These are phyloP conservation scores for Neodiprion pinetum DNA, from an alignment of 1,140 invertebrate genomes.

Conservation along the genomic window DNA sequence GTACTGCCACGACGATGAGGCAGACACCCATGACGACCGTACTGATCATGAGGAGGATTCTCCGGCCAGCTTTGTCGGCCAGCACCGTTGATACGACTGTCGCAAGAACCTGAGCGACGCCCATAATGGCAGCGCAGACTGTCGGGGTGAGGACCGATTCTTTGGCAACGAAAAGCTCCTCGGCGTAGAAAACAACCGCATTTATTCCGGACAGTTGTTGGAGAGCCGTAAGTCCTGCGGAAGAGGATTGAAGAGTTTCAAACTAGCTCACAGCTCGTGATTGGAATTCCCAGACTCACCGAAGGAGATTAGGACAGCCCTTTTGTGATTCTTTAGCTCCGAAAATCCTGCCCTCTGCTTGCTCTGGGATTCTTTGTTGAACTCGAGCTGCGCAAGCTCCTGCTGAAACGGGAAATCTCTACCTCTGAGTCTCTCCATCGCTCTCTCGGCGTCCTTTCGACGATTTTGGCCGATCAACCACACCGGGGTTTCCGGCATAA, in stretches of 20 bases:
- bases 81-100: slow-evolving; percentile 57
- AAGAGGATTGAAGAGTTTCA: slow-evolving; percentile 38
- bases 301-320: slow-evolving; percentile 64
- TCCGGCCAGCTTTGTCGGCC: slow-evolving; percentile 60
- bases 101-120: slow-evolving; percentile 59
- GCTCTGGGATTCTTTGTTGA: slow-evolving; percentile 51
- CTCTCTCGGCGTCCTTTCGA: slow-evolving; percentile 35
- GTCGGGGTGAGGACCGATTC: slow-evolving; percentile 46
- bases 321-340: slow-evolving; percentile 56
- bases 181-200: slow-evolving; percentile 70
- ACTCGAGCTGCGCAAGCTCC: slow-evolving; percentile 40
- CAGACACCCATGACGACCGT: slow-evolving; percentile 56
- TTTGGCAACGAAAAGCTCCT: slow-evolving; percentile 57
- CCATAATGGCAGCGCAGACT: slow-evolving; percentile 59
- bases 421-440: slow-evolving; percentile 32
- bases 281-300: slow-evolving; percentile 31
- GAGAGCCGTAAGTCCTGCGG: slow-evolving; percentile 71
- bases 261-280: too few relatives aligned
- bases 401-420: slow-evolving; percentile 21
- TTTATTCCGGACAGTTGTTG: slow-evolving; percentile 72
- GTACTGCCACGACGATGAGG: slow-evolving; percentile 50
- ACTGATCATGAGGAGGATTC: slow-evolving; percentile 64
- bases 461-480: slow-evolving; percentile 59
- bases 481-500: slow-evolving; percentile 38
- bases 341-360: slow-evolving; percentile 53